Evolutionary conservation across 2,113 vertebrate species (phyloP).

Genomic region (Corvus cornix): DNA sequence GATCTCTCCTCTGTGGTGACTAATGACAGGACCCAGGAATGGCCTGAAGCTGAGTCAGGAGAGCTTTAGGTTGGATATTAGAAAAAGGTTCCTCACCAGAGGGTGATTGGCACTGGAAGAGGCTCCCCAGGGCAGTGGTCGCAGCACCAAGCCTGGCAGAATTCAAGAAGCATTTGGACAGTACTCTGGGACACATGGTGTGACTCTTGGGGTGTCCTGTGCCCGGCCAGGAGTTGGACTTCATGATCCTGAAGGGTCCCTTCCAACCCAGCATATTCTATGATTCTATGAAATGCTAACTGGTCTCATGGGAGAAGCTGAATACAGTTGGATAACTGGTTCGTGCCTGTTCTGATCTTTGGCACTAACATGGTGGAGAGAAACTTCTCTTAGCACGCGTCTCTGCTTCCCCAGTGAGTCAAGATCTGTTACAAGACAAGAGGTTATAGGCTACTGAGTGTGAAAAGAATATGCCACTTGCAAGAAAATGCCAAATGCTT

Average conservation of each 20-base stretch:
- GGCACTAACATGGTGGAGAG: background rate
- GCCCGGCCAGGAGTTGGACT: background rate
- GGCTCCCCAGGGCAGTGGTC: background rate
- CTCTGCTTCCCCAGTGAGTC: background rate
- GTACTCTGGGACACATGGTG: fast-evolving
- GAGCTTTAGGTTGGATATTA: background rate
- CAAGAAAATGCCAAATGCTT: constrained; percentile 16
- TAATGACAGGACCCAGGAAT: fast-evolving
- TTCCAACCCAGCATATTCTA: background rate
- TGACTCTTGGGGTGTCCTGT: background rate
- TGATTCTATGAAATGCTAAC: background rate
- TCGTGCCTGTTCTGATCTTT: background rate
- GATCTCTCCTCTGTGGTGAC: background rate
- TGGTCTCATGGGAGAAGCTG: background rate
- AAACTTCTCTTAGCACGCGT: background rate
- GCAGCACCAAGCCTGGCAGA: background rate
- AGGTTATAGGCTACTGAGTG: background rate
- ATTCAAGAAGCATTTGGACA: background rate
- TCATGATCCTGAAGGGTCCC: background rate
- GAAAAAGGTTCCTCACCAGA: background rate
- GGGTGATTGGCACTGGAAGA: background rate
- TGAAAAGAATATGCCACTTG: background rate
- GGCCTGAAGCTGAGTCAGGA: background rate
- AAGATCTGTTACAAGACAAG: background rate
- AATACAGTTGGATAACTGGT: background rate